Conservation (phyloP, 2,888 invertebrate species). For the Metallyticus violacea region DNA sequence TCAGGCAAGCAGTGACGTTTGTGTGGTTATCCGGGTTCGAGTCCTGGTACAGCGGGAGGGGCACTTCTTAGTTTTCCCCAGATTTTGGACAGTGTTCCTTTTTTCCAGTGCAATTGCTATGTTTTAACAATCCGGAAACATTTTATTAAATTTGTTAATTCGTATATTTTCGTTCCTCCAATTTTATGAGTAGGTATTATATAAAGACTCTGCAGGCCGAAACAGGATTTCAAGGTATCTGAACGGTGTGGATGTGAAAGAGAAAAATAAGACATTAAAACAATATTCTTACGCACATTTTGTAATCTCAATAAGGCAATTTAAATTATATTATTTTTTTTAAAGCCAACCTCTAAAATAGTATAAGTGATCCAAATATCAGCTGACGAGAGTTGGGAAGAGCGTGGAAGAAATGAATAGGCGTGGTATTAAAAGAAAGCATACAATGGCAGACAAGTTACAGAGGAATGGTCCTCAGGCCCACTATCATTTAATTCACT, state of each 20-base stretch:
- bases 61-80: background rate
- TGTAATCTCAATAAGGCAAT: no score
- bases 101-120: background rate
- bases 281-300: background rate
- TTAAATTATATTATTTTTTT: no score
- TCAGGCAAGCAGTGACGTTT: background rate
- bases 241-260: background rate
- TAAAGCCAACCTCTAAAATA: no score
- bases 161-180: background rate
- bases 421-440: no score
- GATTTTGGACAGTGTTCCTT: background rate
- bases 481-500: background rate
- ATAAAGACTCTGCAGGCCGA: background rate
- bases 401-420: no score
- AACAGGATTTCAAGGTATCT: background rate
- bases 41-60: background rate
- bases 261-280: no score
- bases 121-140: background rate
- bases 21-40: background rate
- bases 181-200: background rate
- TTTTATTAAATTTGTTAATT: background rate
- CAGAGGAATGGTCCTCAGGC: background rate
- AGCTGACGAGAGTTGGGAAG: no score
- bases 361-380: no score
- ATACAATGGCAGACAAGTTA: background rate